Evolutionary conservation across 1,140 invertebrate species (phyloP), one percentile per base, ranked within the genome.

Genomic region (Hypothenemus hampei): DNA sequence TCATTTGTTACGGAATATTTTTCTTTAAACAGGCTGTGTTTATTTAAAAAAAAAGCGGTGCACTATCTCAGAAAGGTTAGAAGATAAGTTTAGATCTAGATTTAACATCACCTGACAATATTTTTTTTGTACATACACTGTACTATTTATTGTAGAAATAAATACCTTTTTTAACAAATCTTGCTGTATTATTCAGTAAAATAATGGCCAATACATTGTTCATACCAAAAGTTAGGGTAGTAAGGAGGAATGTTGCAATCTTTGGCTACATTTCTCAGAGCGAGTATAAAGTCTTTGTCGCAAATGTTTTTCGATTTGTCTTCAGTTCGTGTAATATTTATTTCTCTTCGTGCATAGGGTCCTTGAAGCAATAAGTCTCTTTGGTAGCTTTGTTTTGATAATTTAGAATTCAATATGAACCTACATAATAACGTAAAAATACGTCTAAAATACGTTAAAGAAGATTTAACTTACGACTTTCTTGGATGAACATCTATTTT

Each of bases 241-340:
- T 54, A 58, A 18, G 57, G 51, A 5, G 60, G 52, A 11, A 62
- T 33, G 4, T 57, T 36, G 15, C 47, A 41, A 21, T 60, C 26
- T 6, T 44, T 41, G 1, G 40, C 44, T 18, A 53, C 16, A 22
- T 57, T 36, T 29, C 48, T 62, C 13, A 60, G 19, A 21, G 19
- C 19, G 11, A 62, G 22, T 13, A 45, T 15, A 44, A 62, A 62
- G 19, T 62, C 58, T 22, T 36, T 22, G 2, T 53, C 31, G 35
- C 49, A 11, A 16, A 62, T 51, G 47, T 62, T 62, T 24, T 53
- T 60, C 23, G 39, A 46, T 18, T 37, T 47, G 24, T 62, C 60
- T 21, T 45, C 46, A 39, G 24, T 57, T 24, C 60, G 35, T 8
- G 35, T 37, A 8, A 37, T 37, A 16, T 37, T 3, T 16, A 37